phyloP scores from a whole-genome alignment of 2,113 vertebrate species.

The Pogonocichla stellata region DNA sequence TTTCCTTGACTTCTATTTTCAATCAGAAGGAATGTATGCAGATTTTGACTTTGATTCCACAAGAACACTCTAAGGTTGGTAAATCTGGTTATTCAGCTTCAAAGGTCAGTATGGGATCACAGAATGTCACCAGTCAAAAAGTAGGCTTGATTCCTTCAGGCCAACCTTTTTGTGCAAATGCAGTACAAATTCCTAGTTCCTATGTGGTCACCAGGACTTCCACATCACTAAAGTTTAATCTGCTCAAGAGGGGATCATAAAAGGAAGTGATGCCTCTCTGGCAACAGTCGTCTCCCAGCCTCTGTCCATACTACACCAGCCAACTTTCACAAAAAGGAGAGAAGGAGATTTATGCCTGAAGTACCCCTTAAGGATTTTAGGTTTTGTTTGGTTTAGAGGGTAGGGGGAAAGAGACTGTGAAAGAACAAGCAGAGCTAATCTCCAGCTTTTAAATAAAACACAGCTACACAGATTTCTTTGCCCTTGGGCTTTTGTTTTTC shows the following conservation, averaged over 20 bases:
- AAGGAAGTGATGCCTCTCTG: slow-evolving; percentile 42
- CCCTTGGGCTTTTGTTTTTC: slow-evolving; percentile 54
- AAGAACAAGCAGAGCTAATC: slow-evolving; percentile 63
- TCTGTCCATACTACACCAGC: not conserved
- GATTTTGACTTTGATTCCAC: not conserved
- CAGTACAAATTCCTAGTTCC: not conserved
- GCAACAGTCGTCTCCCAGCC: slow-evolving; percentile 4
- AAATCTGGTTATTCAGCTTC: not conserved
- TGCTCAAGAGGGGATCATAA: slow-evolving; percentile 40
- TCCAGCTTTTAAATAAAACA: slow-evolving; percentile 55
- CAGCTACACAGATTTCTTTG: slow-evolving; percentile 29
- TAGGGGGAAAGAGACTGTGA: slow-evolving; percentile 24
- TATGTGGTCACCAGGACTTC: slow-evolving; percentile 29
- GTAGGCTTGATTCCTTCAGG: not conserved
- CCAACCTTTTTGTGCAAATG: not conserved
- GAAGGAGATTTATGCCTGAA: slow-evolving; percentile 59
- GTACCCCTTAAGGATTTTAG: slow-evolving; percentile 59
- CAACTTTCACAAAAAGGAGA: slow-evolving; percentile 47
- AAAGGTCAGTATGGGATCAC: not conserved
- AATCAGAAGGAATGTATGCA: not conserved
- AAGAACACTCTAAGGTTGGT: not conserved
- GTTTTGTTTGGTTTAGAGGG: slow-evolving; percentile 62
- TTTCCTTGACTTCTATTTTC: not conserved
- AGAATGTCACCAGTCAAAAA: not conserved
- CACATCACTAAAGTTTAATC: slow-evolving; percentile 34